Base-by-base conservation (phyloP, 1,140 invertebrate species). In the Uloborus diversus region DNA sequence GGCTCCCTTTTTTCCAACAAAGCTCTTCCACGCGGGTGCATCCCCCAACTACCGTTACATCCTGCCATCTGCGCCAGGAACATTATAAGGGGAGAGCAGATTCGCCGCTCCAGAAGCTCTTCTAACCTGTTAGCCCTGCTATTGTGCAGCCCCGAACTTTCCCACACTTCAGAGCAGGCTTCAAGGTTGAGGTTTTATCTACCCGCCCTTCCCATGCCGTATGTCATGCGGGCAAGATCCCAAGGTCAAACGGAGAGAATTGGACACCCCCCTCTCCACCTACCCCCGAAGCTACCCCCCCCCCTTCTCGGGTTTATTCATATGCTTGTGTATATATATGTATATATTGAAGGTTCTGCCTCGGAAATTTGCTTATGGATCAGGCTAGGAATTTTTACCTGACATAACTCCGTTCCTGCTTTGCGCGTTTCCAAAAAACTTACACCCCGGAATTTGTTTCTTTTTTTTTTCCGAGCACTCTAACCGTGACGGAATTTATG, bases 31-130 rank as follows among this genome's bases (percentile, higher is more conserved):
- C n/a, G n/a, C n/a, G n/a, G n/a, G n/a, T n/a, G n/a, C n/a, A n/a
- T n/a, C 27, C 47, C 20, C 76, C 53, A 32, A 61, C 76, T 79
- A 68, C 76, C 76, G 64, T 79, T 79, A 69, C 76, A 79, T 79
- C 65, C 65, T 59, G 56, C 64, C 76, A 79, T 79, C 76, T 79
- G 76, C 76, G n/a, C 64, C 33, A 25, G 49, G 27, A 27, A 30
- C 57, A 11, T 20, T 7, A 20, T 20, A 20, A 14, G 20, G 73
- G 62, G 62, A 65, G 64, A 33, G 33, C 17, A 59, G 33, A 33
- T 49, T n/a, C 69, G n/a, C n/a, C n/a, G 73, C 73, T 79, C 76
- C 76, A 68, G 76, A 79, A 79, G 76, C 76, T 69, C 56, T 76
- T 51, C 64, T 79, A 68, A 79, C 76, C 76, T 78, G 73, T 78